These are phyloP conservation scores for Dryocosmus kuriphilus DNA, from an alignment of 2,888 invertebrate genomes.

Conservation along the genomic window DNA sequence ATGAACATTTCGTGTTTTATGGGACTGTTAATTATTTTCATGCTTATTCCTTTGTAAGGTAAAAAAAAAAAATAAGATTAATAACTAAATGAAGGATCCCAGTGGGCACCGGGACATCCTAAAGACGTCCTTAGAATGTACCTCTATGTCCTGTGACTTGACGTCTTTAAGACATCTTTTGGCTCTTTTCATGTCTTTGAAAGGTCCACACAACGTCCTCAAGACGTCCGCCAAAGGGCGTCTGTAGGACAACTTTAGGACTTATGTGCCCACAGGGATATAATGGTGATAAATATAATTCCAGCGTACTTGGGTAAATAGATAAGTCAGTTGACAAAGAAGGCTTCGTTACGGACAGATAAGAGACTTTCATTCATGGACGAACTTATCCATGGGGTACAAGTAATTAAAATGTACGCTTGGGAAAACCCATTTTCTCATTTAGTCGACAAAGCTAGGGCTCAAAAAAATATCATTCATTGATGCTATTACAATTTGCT, in stretches of 20 bases:
- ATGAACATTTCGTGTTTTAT: conserved; percentile 58
- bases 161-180: no score
- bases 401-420: conserved; percentile 93
- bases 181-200: no score
- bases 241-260: no score
- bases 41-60: conserved; percentile 78
- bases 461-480: conserved; percentile 78
- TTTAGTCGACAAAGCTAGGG: conserved; percentile 79
- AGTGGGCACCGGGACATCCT: no score
- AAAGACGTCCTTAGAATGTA: no score
- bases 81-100: no score
- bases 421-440: conserved; percentile 90
- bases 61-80: conserved; percentile 69
- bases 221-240: no score
- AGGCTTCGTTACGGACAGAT: conserved; percentile 85
- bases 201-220: no score
- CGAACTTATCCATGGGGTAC: conserved; percentile 91
- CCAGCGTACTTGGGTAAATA: conserved; percentile 47
- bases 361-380: conserved; percentile 92
- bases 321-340: conserved; percentile 76
- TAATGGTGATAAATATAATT: no score
- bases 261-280: no score
- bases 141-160: no score
- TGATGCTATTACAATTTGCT: conserved; percentile 79
- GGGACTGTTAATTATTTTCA: conserved; percentile 78